These are phyloP conservation scores for Bombylius major DNA, from an alignment of 2,888 invertebrate genomes.

Conservation along the genomic window DNA sequence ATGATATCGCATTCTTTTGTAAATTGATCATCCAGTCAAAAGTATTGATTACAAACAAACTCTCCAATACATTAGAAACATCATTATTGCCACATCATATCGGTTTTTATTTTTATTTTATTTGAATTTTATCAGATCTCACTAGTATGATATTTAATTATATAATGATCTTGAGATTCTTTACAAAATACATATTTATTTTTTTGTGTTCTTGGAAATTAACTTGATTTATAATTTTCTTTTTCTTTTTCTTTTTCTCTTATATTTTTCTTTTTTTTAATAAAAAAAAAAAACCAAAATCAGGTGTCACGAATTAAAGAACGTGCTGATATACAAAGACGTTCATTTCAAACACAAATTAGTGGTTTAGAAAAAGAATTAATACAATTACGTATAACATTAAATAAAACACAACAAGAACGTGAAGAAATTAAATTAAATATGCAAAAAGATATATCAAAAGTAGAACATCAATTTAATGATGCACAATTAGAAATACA, in stretches of 20 bases:
- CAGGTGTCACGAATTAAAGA: slow-evolving; percentile 13
- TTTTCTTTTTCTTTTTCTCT: not conserved
- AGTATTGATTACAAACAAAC: too few species aligned
- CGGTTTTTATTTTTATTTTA: too few species aligned
- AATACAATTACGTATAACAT: slow-evolving; percentile 8
- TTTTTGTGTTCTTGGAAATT: not conserved
- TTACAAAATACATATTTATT: too few species aligned
- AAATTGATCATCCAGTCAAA: too few species aligned
- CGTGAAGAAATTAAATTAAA: slow-evolving; percentile 12
- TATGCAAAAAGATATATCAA: slow-evolving; percentile 11
- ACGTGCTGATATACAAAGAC: slow-evolving; percentile 10
- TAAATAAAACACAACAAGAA: slow-evolving; percentile 10
- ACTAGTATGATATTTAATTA: too few species aligned
- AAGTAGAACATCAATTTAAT: slow-evolving; percentile 11
- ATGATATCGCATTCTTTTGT: too few species aligned
- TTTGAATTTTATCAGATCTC: too few species aligned
- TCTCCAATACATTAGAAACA: too few species aligned
- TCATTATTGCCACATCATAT: too few species aligned
- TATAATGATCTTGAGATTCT: too few species aligned
- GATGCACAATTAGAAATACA: slow-evolving; percentile 13
- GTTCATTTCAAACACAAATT: slow-evolving; percentile 11
- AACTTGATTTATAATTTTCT: not conserved
- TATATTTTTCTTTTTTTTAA: not conserved
- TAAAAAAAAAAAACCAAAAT: not conserved
- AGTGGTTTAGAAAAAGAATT: slow-evolving; percentile 11